These are phyloP conservation scores for Sepioteuthis lessoniana DNA, from an alignment of 2,888 invertebrate species.

Conservation along the genomic window DNA sequence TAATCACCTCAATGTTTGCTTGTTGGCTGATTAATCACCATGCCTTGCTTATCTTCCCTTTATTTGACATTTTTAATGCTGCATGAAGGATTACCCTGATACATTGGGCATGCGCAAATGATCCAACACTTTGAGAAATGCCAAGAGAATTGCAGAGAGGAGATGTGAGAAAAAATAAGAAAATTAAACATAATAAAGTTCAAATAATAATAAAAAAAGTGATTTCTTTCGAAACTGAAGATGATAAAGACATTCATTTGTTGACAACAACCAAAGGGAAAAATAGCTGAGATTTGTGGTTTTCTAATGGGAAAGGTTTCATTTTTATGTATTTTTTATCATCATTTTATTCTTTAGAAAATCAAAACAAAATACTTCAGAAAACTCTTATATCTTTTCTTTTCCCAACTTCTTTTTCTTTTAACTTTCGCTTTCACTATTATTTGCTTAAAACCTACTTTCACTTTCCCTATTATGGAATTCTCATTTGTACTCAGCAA, in stretches of 20 bases:
- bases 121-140: background rate
- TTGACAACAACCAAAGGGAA: background rate
- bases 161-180: background rate
- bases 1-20: background rate
- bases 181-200: background rate
- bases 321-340: background rate
- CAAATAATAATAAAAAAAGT: background rate
- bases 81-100: background rate
- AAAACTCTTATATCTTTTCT: background rate
- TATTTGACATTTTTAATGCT: background rate
- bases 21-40: background rate
- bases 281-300: background rate
- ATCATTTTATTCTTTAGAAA: background rate
- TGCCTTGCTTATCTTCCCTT: background rate
- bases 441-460: background rate
- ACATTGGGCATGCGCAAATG: background rate
- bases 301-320: background rate
- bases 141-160: background rate
- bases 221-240: background rate
- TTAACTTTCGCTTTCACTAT: background rate
- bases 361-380: background rate
- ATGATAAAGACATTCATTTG: background rate
- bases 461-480: background rate
- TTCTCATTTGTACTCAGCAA: constrained; percentile 1
- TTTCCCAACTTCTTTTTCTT: background rate